These are phyloP conservation scores for Distichodus sexfasciatus DNA, from an alignment of 2,797 vertebrate species.

Conservation along the genomic window DNA sequence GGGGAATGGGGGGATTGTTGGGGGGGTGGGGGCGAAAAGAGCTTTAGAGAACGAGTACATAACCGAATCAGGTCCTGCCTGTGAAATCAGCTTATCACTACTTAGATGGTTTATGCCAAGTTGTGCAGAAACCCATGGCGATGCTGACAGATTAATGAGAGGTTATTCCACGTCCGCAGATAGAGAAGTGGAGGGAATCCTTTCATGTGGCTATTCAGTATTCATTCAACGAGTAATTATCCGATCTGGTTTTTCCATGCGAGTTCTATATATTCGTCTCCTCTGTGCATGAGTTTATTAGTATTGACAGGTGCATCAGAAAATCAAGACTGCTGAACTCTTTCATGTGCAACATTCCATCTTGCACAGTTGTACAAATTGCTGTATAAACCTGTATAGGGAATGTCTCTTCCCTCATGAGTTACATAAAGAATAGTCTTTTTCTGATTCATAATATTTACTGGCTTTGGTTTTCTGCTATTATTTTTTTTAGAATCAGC, in stretches of 20 bases:
- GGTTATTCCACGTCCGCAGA: conserved; percentile 41
- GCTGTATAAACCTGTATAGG: neutral
- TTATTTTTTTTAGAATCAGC: conserved; percentile 43
- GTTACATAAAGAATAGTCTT: neutral
- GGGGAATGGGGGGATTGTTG: too few species aligned
- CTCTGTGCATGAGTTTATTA: too few species aligned
- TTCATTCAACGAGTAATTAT: conserved; percentile 45
- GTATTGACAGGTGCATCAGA: too few species aligned
- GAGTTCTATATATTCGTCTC: conserved; percentile 11
- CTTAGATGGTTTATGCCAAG: conserved; percentile 56
- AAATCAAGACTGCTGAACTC: too few species aligned
- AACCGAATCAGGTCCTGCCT: conserved; percentile 38
- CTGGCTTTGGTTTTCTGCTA: conserved; percentile 15
- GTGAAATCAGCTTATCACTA: conserved; percentile 63
- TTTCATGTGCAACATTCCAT: too few species aligned
- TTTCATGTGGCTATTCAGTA: conserved; percentile 39
- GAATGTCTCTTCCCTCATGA: conserved; percentile 1
- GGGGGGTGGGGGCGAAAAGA: too few species aligned
- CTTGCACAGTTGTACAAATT: too few species aligned
- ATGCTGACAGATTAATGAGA: conserved; percentile 59
- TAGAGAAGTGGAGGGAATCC: conserved; percentile 42
- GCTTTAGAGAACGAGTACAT: neutral
- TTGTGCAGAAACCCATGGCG: conserved; percentile 35
- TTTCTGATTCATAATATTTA: too few species aligned
- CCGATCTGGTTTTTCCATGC: conserved; percentile 5